Evolutionary conservation across 2,113 vertebrate species (phyloP), one percentile per base, ranked within the genome.

Genomic region (Marmota monax): DNA sequence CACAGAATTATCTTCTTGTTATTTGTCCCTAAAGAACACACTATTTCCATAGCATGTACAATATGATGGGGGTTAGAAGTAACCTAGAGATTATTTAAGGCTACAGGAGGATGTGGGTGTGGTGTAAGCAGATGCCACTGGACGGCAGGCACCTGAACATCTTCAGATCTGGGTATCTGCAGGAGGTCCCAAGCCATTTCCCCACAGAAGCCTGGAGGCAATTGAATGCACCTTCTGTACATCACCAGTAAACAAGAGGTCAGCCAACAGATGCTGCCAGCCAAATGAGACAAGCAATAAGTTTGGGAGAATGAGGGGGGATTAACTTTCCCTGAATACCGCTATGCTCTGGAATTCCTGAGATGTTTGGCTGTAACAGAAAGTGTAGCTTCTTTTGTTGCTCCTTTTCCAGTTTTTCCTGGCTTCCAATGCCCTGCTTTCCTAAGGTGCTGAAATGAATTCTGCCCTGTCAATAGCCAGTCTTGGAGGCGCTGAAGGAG

Each of bases 401-500:
- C 39, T 42, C 82, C 20, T 39, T 48, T 90, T 72, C 65, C 32
- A 37, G 1, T 29, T 51, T n/a, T 79, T 86, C 17, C 39, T 4
- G 27, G 76, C 37, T 69, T 25, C 10, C 79, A 42, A 34, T 3
- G 58, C 32, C 72, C 23, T 84, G 67, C 37, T 53, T 82, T 8
- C 72, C 32, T 37, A 72, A 70, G 29, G 73, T 84, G 51, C 12
- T 80, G 91, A 82, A 76, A 58, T 70, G 86, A 70, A 56, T 85
- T 45, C 92, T 34, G 77, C 16, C 48, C 67, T 91, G 29, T 23
- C 69, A 61, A 86, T 39, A 53, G 34, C 56, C 45, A 14, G 73
- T 83, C 95, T 88, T 94, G 1, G 90, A 97, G 96, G 78, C 93
- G 78, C 87, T 77, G 70, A 63, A 88, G 78, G 84, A 96, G 92